Evolutionary conservation across 2,113 vertebrate species (phyloP).

Genomic region (Tragelaphus strepsiceros): DNA sequence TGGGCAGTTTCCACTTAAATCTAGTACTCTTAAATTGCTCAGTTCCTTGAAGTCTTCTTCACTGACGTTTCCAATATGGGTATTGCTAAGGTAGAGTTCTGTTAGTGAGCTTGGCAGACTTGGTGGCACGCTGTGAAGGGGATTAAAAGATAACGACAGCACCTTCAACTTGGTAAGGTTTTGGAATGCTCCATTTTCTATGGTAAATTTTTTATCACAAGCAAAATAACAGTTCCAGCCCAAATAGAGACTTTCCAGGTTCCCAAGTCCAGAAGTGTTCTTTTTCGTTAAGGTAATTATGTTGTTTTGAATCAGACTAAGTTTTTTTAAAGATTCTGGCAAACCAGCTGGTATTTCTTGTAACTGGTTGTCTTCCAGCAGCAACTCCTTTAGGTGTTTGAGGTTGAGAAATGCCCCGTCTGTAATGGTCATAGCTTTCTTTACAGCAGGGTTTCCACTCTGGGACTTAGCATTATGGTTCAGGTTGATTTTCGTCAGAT

Average conservation of each 20-base stretch:
- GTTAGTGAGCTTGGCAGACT: constrained; percentile 39
- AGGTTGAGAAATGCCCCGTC: constrained; percentile 32
- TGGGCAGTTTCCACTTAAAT: constrained; percentile 84
- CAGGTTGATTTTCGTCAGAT: constrained; percentile 62
- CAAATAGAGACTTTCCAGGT: constrained; percentile 32
- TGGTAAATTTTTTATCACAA: background rate
- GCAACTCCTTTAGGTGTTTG: constrained; percentile 8
- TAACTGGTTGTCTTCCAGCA: constrained; percentile 47
- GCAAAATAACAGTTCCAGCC: constrained; percentile 63
- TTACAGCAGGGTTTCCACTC: background rate
- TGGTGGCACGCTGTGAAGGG: constrained; percentile 7
- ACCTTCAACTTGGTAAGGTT: background rate
- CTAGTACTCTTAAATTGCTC: constrained; percentile 59
- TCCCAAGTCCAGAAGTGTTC: constrained; percentile 7
- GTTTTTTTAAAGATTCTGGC: constrained; percentile 20
- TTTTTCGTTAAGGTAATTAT: background rate
- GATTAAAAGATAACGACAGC: constrained; percentile 61
- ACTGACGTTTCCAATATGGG: constrained; percentile 75
- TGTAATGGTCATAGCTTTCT: constrained; percentile 47
- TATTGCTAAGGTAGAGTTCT: constrained; percentile 46
- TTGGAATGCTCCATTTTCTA: constrained; percentile 37
- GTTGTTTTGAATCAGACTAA: constrained; percentile 52
- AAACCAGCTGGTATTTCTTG: background rate
- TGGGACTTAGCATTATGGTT: constrained; percentile 32
- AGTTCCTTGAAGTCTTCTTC: constrained; percentile 74